These are phyloP conservation scores for Aleiodes sp. DNA, from an alignment of 1,140 invertebrate species.

Conservation along the genomic window DNA sequence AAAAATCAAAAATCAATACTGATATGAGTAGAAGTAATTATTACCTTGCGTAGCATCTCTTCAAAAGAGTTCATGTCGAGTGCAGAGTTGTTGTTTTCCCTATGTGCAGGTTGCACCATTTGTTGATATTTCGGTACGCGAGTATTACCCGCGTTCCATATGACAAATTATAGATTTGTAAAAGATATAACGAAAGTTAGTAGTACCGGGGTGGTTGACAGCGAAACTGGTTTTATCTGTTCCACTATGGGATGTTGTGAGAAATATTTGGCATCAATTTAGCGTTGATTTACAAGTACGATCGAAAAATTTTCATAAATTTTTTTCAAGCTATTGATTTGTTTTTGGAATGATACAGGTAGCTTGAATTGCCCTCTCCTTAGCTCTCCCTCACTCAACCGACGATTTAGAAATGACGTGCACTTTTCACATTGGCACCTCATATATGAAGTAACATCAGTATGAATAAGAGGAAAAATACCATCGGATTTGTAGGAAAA, in stretches of 20 bases:
- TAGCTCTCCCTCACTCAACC: too few relatives aligned
- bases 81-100: conserved; percentile 75
- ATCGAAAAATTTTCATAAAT: too few relatives aligned
- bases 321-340: too few relatives aligned
- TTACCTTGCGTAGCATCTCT: conserved; percentile 85
- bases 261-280: neutral
- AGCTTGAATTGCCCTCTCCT: too few relatives aligned
- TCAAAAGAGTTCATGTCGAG: conserved; percentile 83
- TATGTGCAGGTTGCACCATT: conserved; percentile 65
- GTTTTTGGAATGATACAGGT: too few relatives aligned
- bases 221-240: too few relatives aligned
- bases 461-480: conserved; percentile 12
- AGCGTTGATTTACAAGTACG: neutral
- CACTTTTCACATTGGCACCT: too few relatives aligned
- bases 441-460: conserved; percentile 14
- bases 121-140: conserved; percentile 37
- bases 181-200: too few relatives aligned
- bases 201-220: too few relatives aligned
- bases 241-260: too few relatives aligned
- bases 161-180: too few relatives aligned
- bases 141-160: conserved; percentile 10
- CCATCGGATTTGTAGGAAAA: conserved; percentile 14
- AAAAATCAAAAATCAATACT: conserved; percentile 22
- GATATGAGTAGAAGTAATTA: neutral
- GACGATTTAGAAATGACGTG: too few relatives aligned